Conservation (phyloP, 2,113 vertebrate species). For the Otolemur garnettii region DNA sequence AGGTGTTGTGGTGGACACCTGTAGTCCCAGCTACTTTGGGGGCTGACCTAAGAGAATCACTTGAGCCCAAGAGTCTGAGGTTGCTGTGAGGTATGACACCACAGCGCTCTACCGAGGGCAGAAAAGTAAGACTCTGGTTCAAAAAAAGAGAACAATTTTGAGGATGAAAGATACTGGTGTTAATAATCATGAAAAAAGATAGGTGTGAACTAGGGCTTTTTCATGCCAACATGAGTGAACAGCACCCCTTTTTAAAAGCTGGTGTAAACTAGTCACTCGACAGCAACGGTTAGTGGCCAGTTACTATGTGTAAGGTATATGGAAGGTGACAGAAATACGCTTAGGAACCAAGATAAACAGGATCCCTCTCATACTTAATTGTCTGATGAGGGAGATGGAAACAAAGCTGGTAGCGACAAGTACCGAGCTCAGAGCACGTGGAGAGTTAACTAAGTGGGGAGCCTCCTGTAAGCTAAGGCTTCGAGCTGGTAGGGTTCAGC, state of each 20-base stretch:
- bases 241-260: not conserved
- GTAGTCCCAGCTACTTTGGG: not conserved
- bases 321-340: not conserved
- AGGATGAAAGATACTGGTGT: not conserved
- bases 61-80: not conserved
- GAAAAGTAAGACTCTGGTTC: too few relatives aligned
- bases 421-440: too few relatives aligned
- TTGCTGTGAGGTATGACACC: too few relatives aligned
- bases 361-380: too few relatives aligned
- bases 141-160: not conserved
- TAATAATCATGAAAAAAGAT: not conserved
- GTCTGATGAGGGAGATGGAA: not conserved
- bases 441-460: not conserved
- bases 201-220: not conserved
- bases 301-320: too few relatives aligned
- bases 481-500: not conserved
- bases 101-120: too few relatives aligned
- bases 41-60: not conserved
- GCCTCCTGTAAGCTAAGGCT: not conserved
- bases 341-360: not conserved
- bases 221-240: not conserved
- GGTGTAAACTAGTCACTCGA: not conserved
- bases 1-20: not conserved
- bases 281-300: not conserved
- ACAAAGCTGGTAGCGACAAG: not conserved